These are phyloP conservation scores for Sternarchorhynchus goeldii DNA, from an alignment of 2,797 vertebrate species.

Conservation along the genomic window DNA sequence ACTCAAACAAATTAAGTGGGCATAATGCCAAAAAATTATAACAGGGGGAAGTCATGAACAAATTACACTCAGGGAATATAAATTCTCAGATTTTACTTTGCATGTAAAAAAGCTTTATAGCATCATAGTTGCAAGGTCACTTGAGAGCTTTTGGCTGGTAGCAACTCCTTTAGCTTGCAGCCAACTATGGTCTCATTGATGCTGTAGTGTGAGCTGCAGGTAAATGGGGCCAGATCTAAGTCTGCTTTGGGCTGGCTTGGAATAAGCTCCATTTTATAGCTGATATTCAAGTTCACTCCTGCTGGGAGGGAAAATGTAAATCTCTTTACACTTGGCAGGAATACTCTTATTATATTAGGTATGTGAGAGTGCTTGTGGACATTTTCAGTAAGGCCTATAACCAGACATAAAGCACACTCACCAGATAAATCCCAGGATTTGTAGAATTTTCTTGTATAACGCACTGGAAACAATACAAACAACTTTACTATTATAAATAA, in stretches of 20 bases:
- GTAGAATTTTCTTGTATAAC: not conserved
- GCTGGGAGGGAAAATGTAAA: constrained; percentile 64
- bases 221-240: constrained; percentile 31
- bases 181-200: constrained; percentile 30
- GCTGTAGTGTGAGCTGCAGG: constrained; percentile 30
- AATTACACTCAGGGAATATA: constrained; percentile 6
- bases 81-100: constrained; percentile 19
- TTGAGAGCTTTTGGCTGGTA: constrained; percentile 17
- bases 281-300: constrained; percentile 52
- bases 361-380: constrained; percentile 28
- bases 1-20: not conserved
- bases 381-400: constrained; percentile 10
- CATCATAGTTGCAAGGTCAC: not conserved
- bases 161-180: constrained; percentile 11
- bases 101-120: constrained; percentile 4
- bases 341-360: constrained; percentile 56
- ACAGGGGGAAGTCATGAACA: not conserved
- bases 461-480: constrained; percentile 2
- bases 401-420: constrained; percentile 3
- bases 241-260: constrained; percentile 31
- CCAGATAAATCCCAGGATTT: not conserved
- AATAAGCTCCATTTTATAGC: constrained; percentile 45
- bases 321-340: constrained; percentile 66
- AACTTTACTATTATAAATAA: not conserved
- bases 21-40: not conserved